Percentiles rank a stretch among this genome's conserved stretches.
These are phyloP conservation scores for Catharus ustulatus DNA, from an alignment of 2,797 vertebrate genomes.

Conservation along the genomic window DNA sequence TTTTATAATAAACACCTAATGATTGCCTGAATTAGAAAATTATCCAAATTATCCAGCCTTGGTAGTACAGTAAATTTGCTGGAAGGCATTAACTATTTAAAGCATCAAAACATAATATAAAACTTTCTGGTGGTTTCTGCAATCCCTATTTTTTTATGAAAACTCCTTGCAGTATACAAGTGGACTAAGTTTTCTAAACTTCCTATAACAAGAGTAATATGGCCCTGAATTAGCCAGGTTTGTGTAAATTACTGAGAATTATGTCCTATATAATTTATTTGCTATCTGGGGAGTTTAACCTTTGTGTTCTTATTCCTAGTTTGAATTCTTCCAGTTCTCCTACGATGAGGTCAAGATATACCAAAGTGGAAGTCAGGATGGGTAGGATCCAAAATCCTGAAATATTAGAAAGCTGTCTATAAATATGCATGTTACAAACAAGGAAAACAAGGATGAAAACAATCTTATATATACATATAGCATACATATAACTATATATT, in stretches of 20 bases:
- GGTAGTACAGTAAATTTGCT: conserved; percentile 32
- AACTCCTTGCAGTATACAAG: background rate
- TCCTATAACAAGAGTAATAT: background rate
- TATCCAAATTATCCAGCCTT: conserved; percentile 57
- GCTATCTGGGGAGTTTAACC: background rate
- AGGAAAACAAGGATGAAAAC: background rate
- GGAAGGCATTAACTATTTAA: conserved; percentile 49
- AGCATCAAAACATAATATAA: background rate
- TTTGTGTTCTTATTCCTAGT: background rate
- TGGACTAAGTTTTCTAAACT: background rate
- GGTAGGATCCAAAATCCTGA: background rate
- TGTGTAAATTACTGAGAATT: background rate
- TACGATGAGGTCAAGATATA: background rate
- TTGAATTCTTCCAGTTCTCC: background rate
- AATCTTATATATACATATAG: background rate
- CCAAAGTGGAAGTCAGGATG: background rate
- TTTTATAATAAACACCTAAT: conserved; percentile 64
- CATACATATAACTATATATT: too few species aligned
- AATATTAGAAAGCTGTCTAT: background rate
- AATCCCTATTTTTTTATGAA: background rate
- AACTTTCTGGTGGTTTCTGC: background rate
- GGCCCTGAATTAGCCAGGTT: background rate
- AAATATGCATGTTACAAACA: background rate
- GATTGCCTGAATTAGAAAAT: conserved; percentile 41
- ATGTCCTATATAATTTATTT: background rate